A percentile compares a stretch with the other conserved stretches of the same genome.
These are phyloP conservation scores for Notarius quadriscutis DNA, from an alignment of 2,113 vertebrate species.

Conservation along the genomic window DNA sequence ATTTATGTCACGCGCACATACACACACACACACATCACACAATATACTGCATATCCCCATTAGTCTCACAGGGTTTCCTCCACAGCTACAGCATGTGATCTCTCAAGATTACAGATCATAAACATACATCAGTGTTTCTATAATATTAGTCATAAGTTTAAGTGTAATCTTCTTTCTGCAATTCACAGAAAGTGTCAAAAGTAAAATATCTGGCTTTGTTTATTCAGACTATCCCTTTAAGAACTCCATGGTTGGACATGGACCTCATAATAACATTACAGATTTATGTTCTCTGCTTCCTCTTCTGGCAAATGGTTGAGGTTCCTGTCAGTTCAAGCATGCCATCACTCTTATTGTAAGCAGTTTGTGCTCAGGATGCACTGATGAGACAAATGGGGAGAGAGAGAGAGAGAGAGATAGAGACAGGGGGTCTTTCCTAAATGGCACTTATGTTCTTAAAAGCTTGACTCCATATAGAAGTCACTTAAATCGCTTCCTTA, in stretches of 20 bases:
- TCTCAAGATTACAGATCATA: not conserved
- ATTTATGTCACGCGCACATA: not conserved
- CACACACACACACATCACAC: not conserved
- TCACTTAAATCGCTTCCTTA: slow-evolving; percentile 1
- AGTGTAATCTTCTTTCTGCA: not conserved
- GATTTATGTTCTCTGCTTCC: slow-evolving; percentile 37
- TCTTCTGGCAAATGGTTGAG: slow-evolving; percentile 32
- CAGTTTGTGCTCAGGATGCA: slow-evolving; percentile 22
- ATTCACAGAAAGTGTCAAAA: not conserved
- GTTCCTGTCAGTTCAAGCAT: slow-evolving; percentile 36
- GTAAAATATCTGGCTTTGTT: not conserved
- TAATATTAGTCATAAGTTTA: too few relatives aligned
- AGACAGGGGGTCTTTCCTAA: not conserved
- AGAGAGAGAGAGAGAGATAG: not conserved
- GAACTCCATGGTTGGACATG: not conserved
- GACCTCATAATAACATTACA: slow-evolving; percentile 16
- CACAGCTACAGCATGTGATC: not conserved
- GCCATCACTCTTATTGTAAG: slow-evolving; percentile 28
- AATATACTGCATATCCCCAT: not conserved
- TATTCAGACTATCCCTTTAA: not conserved
- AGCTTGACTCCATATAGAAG: not conserved
- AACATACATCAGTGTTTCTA: not conserved
- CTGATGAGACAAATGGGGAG: not conserved
- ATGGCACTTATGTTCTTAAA: not conserved
- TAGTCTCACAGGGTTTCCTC: not conserved